A percentile compares a stretch with the other conserved stretches of the same genome.
These are phyloP conservation scores for Galemys pyrenaicus DNA, from an alignment of 2,113 vertebrate species.

Conservation along the genomic window DNA sequence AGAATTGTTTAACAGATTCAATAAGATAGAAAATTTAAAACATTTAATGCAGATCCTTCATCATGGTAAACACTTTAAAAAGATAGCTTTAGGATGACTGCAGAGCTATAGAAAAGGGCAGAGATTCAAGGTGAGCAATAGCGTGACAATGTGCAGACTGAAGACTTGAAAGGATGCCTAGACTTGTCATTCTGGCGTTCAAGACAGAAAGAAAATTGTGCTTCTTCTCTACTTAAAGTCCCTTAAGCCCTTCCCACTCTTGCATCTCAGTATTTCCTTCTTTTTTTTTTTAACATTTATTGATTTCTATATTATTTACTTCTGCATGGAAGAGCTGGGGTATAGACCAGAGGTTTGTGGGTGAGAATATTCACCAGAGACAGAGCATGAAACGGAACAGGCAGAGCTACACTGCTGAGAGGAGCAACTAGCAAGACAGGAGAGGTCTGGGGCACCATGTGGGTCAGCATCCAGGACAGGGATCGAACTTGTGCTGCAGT, in stretches of 20 bases:
- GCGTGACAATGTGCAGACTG: background rate
- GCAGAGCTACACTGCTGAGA: too few species aligned
- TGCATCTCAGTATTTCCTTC: background rate
- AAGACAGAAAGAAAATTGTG: background rate
- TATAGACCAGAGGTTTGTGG: too few species aligned
- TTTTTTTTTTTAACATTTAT: too few species aligned
- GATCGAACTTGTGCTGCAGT: too few species aligned
- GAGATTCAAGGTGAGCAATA: background rate
- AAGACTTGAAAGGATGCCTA: background rate
- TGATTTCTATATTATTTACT: too few species aligned
- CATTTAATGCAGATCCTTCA: background rate
- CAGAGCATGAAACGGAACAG: too few species aligned
- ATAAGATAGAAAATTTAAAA: background rate
- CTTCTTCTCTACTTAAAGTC: background rate
- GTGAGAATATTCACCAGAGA: too few species aligned
- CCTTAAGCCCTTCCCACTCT: accelerated
- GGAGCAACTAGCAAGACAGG: too few species aligned
- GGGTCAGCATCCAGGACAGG: too few species aligned
- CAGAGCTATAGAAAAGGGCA: background rate
- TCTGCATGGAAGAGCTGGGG: too few species aligned
- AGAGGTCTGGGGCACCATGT: too few species aligned
- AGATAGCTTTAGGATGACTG: background rate
- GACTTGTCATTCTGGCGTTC: background rate
- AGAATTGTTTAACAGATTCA: background rate
- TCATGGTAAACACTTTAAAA: background rate